These are phyloP conservation scores for Drosophila percnosoma DNA, from an alignment of 2,888 invertebrate species.

Conservation along the genomic window DNA sequence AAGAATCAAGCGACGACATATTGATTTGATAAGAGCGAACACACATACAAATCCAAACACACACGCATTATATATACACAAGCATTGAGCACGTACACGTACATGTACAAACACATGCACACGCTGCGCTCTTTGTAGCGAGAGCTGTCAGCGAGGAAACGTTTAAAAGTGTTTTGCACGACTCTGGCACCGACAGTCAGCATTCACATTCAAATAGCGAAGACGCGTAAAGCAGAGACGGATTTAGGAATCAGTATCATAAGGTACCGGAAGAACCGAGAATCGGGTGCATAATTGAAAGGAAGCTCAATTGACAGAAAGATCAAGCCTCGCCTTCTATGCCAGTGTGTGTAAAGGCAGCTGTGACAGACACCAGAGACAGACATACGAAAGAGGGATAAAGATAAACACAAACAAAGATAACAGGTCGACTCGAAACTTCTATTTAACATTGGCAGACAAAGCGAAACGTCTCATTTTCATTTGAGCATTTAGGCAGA, in stretches of 20 bases:
- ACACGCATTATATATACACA: not conserved
- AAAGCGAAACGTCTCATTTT: slow-evolving; percentile 75
- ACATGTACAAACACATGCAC: slow-evolving; percentile 9
- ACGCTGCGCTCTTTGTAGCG: slow-evolving; percentile 49
- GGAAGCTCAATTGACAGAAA: slow-evolving; percentile 51
- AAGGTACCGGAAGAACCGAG: slow-evolving; percentile 66
- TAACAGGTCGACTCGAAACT: slow-evolving; percentile 43
- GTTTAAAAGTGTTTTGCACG: slow-evolving; percentile 81
- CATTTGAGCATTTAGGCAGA: slow-evolving; percentile 78
- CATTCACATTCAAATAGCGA: slow-evolving; percentile 75
- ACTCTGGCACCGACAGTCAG: slow-evolving; percentile 69
- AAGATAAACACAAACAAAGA: slow-evolving; percentile 24
- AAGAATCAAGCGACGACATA: slow-evolving; percentile 63
- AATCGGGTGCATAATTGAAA: slow-evolving; percentile 47
- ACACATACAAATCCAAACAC: slow-evolving; percentile 21
- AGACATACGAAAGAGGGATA: slow-evolving; percentile 1
- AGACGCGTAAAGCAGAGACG: slow-evolving; percentile 60
- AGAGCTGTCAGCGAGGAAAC: slow-evolving; percentile 44
- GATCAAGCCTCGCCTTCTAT: slow-evolving; percentile 90
- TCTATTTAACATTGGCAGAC: slow-evolving; percentile 76
- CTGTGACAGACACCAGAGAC: slow-evolving; percentile 68
- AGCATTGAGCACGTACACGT: slow-evolving; percentile 11
- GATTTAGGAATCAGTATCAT: slow-evolving; percentile 43
- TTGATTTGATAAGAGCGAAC: slow-evolving; percentile 67
- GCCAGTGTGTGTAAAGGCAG: slow-evolving; percentile 96